Evolutionary conservation across 2,797 vertebrate species (phyloP), one percentile per base, ranked within the genome.

Genomic region (Huso huso): DNA sequence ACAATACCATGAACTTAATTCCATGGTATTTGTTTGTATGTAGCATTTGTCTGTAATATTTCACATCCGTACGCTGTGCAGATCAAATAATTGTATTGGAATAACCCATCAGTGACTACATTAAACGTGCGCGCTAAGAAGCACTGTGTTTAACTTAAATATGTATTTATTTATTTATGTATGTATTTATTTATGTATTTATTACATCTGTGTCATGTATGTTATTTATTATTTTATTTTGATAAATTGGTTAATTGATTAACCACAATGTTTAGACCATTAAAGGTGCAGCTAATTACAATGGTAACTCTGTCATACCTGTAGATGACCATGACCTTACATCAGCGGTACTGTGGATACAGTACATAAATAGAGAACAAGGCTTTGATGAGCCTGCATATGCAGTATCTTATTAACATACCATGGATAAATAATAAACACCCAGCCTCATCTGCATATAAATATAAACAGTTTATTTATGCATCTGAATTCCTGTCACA

Each of bases 391-490:
- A 63, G 71, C 70, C 69, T 80, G 80, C 83, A 83, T 87, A 86
- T 80, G 82, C 82, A 86, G 80, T 82, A 81, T 86, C 84, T 87
- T 86, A 90, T 91, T 91, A 91, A 88, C 89, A 90, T 86, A 84
- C 85, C 86, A 83, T 72, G 80, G 84, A 88, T 88, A 90, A 83
- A 85, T 81, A 82, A 71, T 71, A 71, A 81, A 89, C 86, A 90
- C 81, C 86, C 79, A 66, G 74, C 76, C 85, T 93, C 89, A 91
- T 96, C 91, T 93, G 92, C 92, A 90, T 92, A 93, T 92, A 94
- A 91, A 92, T 89, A 93, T 90, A 92, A 92, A 88, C 92, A 96
- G 93, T 93, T 91, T 92, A 94, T 92, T 89, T 91, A 86, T 85
- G 82, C 84, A 78, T 83, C 89, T 88, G 84, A 85, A 97, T 96